Evolutionary conservation across 23 tunicate genomes (phyloP).

Genomic region (Styela clava): DNA sequence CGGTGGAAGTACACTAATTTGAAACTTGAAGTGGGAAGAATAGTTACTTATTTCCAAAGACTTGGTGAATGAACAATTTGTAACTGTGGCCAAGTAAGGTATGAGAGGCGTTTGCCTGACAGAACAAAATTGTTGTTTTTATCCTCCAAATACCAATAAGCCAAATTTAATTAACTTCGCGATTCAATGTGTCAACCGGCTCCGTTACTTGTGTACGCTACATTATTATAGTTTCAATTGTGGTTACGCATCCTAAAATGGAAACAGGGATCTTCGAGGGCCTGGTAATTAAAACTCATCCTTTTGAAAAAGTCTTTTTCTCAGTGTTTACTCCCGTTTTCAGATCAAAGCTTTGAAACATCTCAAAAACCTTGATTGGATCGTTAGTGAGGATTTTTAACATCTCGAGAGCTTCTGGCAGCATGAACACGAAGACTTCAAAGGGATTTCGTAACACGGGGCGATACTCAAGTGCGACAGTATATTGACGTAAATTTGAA

Average conservation of each 20-base stretch:
- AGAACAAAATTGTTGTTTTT: no score
- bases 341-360: constrained; percentile 21
- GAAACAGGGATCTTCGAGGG: neutral
- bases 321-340: constrained; percentile 15
- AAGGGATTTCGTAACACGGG: neutral
- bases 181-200: neutral
- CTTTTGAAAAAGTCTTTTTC: constrained; percentile 1
- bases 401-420: constrained; percentile 4
- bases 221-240: neutral
- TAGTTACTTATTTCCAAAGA: no score
- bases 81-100: no score
- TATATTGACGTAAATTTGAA: neutral
- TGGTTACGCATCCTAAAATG: neutral
- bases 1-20: no score
- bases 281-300: constrained; percentile 29
- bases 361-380: constrained; percentile 15
- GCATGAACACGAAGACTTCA: neutral
- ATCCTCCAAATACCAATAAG: no score
- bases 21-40: no score
- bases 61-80: no score
- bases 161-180: neutral
- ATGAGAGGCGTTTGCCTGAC: no score
- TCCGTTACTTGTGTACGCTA: neutral
- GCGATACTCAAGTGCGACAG: neutral
- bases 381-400: neutral